Evolutionary conservation across 2,797 vertebrate genomes (phyloP).

Genomic region (Pachyuromys duprasi): DNA sequence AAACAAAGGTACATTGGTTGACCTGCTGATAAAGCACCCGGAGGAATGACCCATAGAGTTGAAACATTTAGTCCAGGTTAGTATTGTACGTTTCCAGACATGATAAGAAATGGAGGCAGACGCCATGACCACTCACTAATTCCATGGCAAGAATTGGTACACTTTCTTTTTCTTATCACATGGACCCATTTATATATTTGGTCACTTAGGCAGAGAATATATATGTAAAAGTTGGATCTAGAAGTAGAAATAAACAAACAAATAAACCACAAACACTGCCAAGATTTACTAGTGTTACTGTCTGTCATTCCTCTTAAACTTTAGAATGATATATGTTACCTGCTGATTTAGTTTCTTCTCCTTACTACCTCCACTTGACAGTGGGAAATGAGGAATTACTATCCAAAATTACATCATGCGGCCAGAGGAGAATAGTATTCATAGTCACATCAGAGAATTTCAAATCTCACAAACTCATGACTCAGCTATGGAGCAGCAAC

Average conservation of each 20-base stretch:
- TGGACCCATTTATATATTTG: not conserved
- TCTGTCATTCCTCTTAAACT: not conserved
- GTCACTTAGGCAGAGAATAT: not conserved
- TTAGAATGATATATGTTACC: not conserved
- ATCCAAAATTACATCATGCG: not conserved
- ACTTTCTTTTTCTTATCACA: not conserved
- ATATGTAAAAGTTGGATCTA: not conserved
- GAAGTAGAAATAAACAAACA: not conserved
- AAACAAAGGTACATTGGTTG: not conserved
- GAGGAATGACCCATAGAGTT: not conserved
- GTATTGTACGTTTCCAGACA: not conserved
- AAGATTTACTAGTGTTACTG: not conserved
- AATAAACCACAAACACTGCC: not conserved
- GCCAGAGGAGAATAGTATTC: not conserved
- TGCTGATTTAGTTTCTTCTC: not conserved
- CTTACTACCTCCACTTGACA: not conserved
- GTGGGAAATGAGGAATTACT: not conserved
- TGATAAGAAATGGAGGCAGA: not conserved
- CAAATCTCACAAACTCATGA: not conserved
- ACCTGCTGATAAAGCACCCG: not conserved
- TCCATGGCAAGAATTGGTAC: not conserved
- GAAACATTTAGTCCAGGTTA: conserved; percentile 5
- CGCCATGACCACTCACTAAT: not conserved
- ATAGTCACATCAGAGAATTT: not conserved
- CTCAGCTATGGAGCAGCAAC: not conserved